phyloP scores from a whole-genome alignment of 1,140 invertebrate genomes.

The Lasioglossum albipes region DNA sequence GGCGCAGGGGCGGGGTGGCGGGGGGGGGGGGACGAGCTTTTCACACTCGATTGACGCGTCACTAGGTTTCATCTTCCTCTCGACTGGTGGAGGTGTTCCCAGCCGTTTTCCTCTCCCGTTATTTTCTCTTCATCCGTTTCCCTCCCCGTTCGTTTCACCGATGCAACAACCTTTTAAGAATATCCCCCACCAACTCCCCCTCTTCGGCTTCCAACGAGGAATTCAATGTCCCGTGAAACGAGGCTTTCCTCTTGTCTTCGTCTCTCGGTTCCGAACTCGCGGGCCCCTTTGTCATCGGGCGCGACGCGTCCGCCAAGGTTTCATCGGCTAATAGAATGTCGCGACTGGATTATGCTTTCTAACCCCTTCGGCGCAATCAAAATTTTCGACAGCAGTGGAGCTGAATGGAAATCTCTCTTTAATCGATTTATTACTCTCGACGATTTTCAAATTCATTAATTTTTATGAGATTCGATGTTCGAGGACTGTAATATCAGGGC shows the following conservation, averaged over 20 bases:
- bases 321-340: constrained; percentile 27
- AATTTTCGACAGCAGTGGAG: too few species aligned
- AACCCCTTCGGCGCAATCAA: too few species aligned
- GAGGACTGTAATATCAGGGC: too few species aligned
- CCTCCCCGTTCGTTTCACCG: background rate
- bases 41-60: constrained; percentile 44
- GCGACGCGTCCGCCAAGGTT: background rate
- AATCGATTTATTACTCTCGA: too few species aligned
- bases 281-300: constrained; percentile 24
- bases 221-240: constrained; percentile 55
- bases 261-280: constrained; percentile 10
- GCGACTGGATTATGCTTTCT: background rate
- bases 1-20: too few species aligned
- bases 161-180: constrained; percentile 43
- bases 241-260: constrained; percentile 26
- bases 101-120: background rate
- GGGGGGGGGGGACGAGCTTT: background rate
- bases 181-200: background rate
- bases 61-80: constrained; percentile 13
- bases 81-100: background rate
- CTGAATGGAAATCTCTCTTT: too few species aligned
- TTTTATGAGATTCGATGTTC: too few species aligned
- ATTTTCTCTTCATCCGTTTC: constrained; percentile 17
- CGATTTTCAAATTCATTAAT: too few species aligned
- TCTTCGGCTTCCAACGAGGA: constrained; percentile 7